Evolutionary conservation across 2,888 invertebrate genomes (phyloP).

Genomic region (Polydesmus complanatus): DNA sequence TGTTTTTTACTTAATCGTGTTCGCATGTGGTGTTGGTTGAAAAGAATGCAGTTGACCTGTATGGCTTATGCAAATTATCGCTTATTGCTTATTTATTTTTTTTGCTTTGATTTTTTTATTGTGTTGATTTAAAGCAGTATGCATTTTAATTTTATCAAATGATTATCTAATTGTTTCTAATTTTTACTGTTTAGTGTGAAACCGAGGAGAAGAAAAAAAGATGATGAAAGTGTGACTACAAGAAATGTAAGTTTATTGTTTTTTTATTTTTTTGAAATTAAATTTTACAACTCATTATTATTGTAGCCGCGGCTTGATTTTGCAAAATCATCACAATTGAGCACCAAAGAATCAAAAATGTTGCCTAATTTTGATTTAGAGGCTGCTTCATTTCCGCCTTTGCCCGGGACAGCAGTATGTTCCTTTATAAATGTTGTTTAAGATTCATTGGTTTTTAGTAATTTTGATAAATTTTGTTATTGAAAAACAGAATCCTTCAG

Average conservation of each 20-base stretch:
- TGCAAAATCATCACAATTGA: background rate
- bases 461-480: background rate
- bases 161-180: background rate
- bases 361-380: conserved; percentile 35
- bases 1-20: too few relatives aligned
- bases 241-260: conserved; percentile 10
- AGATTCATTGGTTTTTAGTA: background rate
- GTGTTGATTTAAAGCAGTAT: background rate
- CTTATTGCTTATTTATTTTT: background rate
- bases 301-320: background rate
- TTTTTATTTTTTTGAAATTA: too few relatives aligned
- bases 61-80: too few relatives aligned
- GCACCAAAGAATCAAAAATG: conserved; percentile 18
- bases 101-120: background rate
- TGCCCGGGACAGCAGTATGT: conserved; percentile 33
- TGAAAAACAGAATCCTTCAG: conserved; percentile 25
- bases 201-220: conserved; percentile 17
- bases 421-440: background rate
- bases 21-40: too few relatives aligned
- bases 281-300: too few relatives aligned
- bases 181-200: conserved; percentile 13
- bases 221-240: conserved; percentile 15
- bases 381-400: conserved; percentile 34
- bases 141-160: background rate
- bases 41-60: too few relatives aligned